These are phyloP conservation scores for Rhinella marina DNA, from an alignment of 2,797 vertebrate species.

Conservation along the genomic window DNA sequence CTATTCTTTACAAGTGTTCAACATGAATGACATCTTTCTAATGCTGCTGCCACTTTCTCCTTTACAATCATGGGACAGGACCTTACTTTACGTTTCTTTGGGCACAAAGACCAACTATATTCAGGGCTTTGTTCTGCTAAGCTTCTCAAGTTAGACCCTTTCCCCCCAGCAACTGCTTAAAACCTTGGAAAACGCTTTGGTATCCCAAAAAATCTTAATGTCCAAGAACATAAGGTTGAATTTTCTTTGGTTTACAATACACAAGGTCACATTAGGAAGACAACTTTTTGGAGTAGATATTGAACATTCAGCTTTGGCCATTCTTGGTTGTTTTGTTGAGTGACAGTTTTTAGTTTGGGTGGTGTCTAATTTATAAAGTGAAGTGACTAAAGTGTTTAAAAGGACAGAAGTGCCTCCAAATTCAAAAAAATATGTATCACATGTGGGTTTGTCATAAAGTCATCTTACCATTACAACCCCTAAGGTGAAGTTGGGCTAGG, in stretches of 20 bases:
- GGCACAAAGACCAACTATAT: constrained; percentile 41
- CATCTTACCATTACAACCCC: too few species aligned
- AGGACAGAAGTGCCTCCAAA: too few species aligned
- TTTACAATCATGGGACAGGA: constrained; percentile 47
- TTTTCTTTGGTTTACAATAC: not conserved
- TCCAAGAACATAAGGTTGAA: not conserved
- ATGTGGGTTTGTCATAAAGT: too few species aligned
- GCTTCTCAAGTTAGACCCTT: constrained; percentile 41
- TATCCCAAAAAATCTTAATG: not conserved
- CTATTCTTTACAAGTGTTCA: constrained; percentile 48
- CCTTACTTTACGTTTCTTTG: constrained; percentile 26
- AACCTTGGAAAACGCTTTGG: constrained; percentile 12
- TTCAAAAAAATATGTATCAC: too few species aligned
- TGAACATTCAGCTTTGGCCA: not conserved
- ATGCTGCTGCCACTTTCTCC: constrained; percentile 41
- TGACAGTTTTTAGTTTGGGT: not conserved
- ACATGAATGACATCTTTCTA: constrained; percentile 54
- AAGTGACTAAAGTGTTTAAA: too few species aligned
- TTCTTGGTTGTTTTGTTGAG: not conserved
- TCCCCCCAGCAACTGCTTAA: not conserved
- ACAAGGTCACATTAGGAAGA: not conserved
- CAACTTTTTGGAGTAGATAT: not conserved
- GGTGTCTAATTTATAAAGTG: too few species aligned
- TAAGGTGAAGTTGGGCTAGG: too few species aligned
- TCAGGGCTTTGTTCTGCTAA: constrained; percentile 36